Evolutionary conservation across 2,113 vertebrate species (phyloP).

Genomic region (Myiopsitta monachus): DNA sequence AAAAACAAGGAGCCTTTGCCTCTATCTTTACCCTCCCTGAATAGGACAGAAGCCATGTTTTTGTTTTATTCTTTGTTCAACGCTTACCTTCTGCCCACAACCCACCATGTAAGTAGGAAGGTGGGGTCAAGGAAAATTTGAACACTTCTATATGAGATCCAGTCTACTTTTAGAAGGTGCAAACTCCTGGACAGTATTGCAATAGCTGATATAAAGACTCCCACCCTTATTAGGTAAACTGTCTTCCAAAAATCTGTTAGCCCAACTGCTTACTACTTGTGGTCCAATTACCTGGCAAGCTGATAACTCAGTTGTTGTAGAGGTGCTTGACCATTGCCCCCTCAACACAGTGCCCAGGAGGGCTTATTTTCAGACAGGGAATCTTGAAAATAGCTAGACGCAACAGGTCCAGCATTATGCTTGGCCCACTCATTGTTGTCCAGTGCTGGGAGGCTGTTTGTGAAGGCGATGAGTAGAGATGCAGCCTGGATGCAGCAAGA

Average conservation of each 20-base stretch:
- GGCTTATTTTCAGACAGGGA: background rate
- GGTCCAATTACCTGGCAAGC: background rate
- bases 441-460: background rate
- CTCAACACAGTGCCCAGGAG: background rate
- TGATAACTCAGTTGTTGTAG: background rate
- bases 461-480: background rate
- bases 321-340: background rate
- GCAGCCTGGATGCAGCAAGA: background rate
- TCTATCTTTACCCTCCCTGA: background rate
- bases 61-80: background rate
- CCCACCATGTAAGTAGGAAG: rapidly evolving
- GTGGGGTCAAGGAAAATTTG: background rate
- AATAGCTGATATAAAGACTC: background rate
- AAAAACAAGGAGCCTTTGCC: background rate
- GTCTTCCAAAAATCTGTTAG: background rate
- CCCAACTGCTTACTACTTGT: background rate
- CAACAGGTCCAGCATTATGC: background rate
- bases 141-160: background rate
- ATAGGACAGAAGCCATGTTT: background rate
- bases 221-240: background rate
- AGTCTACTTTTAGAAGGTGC: background rate
- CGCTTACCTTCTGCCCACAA: background rate
- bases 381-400: background rate
- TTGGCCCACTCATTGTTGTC: background rate
- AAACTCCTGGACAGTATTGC: background rate